Evolutionary conservation across 1,140 invertebrate species (phyloP).

Genomic region (Euura saliciscinereae): DNA sequence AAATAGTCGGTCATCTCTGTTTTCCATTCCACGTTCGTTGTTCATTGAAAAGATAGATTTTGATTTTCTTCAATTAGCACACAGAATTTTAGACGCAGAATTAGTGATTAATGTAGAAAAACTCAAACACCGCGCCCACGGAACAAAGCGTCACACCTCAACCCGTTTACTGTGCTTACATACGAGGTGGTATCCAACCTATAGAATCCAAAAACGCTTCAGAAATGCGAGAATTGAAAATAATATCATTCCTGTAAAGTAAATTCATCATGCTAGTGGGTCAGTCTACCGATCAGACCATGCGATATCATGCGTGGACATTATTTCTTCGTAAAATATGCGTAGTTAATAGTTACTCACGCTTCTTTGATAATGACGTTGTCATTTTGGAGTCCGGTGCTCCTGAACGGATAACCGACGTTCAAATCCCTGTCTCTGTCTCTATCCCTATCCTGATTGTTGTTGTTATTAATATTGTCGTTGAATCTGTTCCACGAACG

Average conservation of each 20-base stretch:
- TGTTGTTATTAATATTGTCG: constrained; percentile 21
- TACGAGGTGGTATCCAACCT: neutral
- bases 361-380: constrained; percentile 67
- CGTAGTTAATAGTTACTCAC: constrained; percentile 54
- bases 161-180: constrained; percentile 10
- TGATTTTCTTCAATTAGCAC: neutral
- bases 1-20: constrained; percentile 17
- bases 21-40: neutral
- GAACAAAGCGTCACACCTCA: neutral
- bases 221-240: constrained; percentile 13
- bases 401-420: neutral
- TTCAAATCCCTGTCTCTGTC: constrained; percentile 9
- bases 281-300: constrained; percentile 17
- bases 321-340: constrained; percentile 11
- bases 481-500: constrained; percentile 42
- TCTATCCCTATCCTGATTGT: constrained; percentile 17
- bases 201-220: constrained; percentile 25
- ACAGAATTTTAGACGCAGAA: neutral
- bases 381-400: constrained; percentile 31
- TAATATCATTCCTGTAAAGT: constrained; percentile 20
- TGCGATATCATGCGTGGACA: constrained; percentile 3
- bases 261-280: constrained; percentile 16
- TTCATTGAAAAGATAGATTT: neutral
- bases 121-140: neutral
- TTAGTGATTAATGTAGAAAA: neutral